Percentiles rank a stretch among this genome's conserved stretches.
These are phyloP conservation scores for Drosophila punjabiensis DNA, from an alignment of 1,140 invertebrate species.

Conservation along the genomic window DNA sequence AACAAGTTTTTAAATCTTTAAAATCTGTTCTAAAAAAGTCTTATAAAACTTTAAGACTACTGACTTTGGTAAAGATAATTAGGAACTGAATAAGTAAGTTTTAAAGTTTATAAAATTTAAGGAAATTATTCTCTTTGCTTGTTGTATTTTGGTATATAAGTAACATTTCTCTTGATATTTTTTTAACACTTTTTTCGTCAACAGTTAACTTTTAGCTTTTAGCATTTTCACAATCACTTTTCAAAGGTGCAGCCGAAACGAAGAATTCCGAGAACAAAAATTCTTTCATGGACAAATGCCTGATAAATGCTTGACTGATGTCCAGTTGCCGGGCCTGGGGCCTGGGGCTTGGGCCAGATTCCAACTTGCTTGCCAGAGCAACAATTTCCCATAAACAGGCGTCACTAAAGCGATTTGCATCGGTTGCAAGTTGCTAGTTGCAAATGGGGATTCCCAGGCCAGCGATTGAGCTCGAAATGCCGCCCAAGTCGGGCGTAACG, in stretches of 20 bases:
- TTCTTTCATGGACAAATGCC: constrained; percentile 11
- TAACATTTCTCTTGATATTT: background rate
- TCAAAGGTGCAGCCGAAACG: background rate
- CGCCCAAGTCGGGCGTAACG: constrained; percentile 48
- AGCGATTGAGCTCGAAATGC: constrained; percentile 9
- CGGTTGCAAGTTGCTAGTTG: constrained; percentile 26
- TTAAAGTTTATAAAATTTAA: background rate
- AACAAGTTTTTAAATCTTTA: background rate
- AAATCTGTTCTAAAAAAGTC: background rate
- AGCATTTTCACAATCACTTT: background rate
- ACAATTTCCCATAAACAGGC: constrained; percentile 75
- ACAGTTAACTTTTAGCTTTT: background rate
- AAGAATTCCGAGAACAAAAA: constrained; percentile 14
- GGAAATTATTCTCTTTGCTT: background rate
- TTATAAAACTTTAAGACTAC: background rate
- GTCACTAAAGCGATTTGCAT: constrained; percentile 74
- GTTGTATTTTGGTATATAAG: background rate
- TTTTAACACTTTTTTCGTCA: background rate
- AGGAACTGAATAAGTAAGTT: background rate
- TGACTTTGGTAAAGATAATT: background rate
- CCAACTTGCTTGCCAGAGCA: constrained; percentile 21
- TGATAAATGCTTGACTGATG: constrained; percentile 46
- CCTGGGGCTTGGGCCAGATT: background rate
- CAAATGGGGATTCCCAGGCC: constrained; percentile 19
- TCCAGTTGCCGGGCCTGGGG: constrained; percentile 8